phyloP scores from a whole-genome alignment of 2,888 invertebrate genomes.

The Alitta virens region DNA sequence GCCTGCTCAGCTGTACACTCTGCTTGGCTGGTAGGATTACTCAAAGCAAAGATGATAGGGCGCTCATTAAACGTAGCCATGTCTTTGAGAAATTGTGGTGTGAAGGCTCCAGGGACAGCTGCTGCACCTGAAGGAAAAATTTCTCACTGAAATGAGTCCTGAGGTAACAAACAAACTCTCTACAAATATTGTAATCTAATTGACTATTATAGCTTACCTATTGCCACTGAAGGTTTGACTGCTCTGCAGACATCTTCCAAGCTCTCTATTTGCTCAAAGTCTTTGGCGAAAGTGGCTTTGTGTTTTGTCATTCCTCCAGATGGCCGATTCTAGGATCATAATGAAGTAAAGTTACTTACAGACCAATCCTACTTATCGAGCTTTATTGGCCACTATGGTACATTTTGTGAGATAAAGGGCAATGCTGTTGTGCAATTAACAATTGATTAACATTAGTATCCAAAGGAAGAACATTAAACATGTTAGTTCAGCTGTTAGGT shows the following conservation, averaged over 20 bases:
- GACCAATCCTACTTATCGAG: too few relatives aligned
- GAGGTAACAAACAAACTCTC: background rate
- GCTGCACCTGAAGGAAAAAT: slow-evolving; percentile 70
- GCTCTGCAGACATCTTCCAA: slow-evolving; percentile 77
- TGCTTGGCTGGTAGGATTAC: slow-evolving; percentile 96
- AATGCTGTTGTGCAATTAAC: too few relatives aligned
- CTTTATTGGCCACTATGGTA: too few relatives aligned
- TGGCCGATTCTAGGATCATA: slow-evolving; percentile 67
- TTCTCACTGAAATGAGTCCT: background rate
- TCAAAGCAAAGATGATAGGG: slow-evolving; percentile 95
- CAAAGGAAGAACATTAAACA: too few relatives aligned
- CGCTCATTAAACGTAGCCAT: slow-evolving; percentile 81
- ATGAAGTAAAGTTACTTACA: too few relatives aligned
- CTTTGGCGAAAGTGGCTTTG: slow-evolving; percentile 74
- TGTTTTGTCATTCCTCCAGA: slow-evolving; percentile 70
- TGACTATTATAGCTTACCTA: slow-evolving; percentile 65
- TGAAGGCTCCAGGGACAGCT: slow-evolving; percentile 92
- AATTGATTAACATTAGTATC: too few relatives aligned
- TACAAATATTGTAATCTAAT: too few relatives aligned
- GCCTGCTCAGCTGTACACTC: slow-evolving; percentile 99
- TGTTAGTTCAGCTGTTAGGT: too few relatives aligned
- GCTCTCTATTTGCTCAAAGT: slow-evolving; percentile 66
- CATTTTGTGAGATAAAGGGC: too few relatives aligned
- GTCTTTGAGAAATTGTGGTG: slow-evolving; percentile 75
- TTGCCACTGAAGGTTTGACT: slow-evolving; percentile 84